A percentile compares a stretch with the other conserved stretches of the same genome.
phyloP scores from a whole-genome alignment of 1,140 invertebrate species.

The Ips typographus region DNA sequence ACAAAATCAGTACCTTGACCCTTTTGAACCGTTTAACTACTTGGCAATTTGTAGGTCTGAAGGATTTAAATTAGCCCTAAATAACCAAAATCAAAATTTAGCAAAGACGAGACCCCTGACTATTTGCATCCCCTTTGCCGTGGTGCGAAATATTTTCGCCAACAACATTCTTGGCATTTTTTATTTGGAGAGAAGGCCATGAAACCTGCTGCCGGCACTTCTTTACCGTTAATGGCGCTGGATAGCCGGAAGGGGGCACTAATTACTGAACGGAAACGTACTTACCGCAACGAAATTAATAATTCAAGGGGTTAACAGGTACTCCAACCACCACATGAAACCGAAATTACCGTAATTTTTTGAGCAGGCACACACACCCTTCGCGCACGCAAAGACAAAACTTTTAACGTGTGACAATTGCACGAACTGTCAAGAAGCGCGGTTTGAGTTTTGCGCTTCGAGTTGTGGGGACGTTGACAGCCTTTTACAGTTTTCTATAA shows the following conservation, averaged over 20 bases:
- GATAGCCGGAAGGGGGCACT: conserved; percentile 11
- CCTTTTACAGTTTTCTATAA: background rate
- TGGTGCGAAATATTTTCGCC: background rate
- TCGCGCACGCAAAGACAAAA: conserved; percentile 38
- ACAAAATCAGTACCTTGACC: background rate
- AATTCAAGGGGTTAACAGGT: conserved; percentile 28
- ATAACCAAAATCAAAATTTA: background rate
- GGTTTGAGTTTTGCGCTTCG: background rate
- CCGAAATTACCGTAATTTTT: conserved; percentile 29
- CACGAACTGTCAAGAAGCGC: conserved; percentile 35
- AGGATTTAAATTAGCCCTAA: background rate
- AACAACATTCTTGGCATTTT: conserved; percentile 13
- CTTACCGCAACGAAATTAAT: conserved; percentile 36
- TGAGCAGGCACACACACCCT: conserved; percentile 41
- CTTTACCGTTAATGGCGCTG: conserved; percentile 34
- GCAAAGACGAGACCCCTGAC: too few relatives aligned
- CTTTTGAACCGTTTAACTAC: background rate
- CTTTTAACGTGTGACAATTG: conserved; percentile 37
- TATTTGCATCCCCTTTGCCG: too few relatives aligned
- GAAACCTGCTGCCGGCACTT: conserved; percentile 40
- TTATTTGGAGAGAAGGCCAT: conserved; percentile 28
- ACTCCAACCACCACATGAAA: conserved; percentile 39
- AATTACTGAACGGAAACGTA: conserved; percentile 10
- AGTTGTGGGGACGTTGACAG: background rate
- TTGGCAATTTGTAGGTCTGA: too few relatives aligned